Conservation (phyloP, 2,113 vertebrate species). For the Melanocharis versteri region DNA sequence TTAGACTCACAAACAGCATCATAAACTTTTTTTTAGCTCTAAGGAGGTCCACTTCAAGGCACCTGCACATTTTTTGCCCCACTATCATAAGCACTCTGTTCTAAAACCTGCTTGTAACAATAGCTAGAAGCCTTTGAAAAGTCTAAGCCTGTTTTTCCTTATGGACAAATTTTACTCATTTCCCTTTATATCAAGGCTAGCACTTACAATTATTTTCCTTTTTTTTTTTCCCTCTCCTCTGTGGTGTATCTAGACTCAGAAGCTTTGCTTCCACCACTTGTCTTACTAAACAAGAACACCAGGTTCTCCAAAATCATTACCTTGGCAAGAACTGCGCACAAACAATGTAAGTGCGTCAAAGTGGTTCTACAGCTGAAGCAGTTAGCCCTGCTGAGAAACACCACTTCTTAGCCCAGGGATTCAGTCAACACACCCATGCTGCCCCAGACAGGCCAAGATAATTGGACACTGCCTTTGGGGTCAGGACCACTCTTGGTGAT, state of each 20-base stretch:
- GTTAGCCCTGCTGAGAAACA: not conserved
- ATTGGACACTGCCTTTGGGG: not conserved
- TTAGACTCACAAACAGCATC: not conserved
- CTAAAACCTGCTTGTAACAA: not conserved
- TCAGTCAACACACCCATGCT: not conserved
- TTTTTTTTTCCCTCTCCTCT: fast-evolving
- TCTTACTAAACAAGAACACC: not conserved
- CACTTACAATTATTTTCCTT: not conserved
- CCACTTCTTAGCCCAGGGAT: not conserved
- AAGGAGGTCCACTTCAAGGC: not conserved
- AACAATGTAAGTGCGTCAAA: not conserved
- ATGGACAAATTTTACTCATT: not conserved
- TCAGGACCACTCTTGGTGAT: not conserved
- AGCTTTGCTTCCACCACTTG: not conserved
- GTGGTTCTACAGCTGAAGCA: not conserved
- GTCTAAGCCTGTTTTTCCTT: not conserved
- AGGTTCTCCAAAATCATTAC: not conserved
- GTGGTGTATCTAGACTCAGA: not conserved
- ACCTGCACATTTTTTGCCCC: not conserved
- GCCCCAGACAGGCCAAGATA: not conserved
- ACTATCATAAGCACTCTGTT: not conserved
- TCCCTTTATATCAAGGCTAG: not conserved
- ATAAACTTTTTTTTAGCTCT: not conserved
- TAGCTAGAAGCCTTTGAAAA: not conserved
- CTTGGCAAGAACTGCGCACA: not conserved